Base-by-base conservation (phyloP, 2,113 vertebrate genomes). In the Furnarius figulus region DNA sequence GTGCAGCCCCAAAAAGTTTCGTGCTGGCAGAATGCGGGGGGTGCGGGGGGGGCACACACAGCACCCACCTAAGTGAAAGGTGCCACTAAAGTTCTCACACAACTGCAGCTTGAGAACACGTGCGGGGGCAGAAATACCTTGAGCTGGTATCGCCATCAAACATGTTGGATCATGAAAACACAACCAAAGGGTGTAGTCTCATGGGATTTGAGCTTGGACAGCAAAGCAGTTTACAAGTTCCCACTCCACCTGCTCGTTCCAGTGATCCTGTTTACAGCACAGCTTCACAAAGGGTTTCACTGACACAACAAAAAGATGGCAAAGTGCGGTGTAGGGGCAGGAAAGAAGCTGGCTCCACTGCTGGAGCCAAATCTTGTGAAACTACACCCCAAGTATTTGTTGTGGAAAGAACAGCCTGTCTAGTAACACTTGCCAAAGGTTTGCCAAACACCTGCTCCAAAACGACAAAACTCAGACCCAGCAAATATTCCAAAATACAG, bases 121-220 rank as follows among this genome's bases (percentile, higher is more conserved):
- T 16, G 80, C 35, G 33, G 63, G 88, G 88, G 83, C 85, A 92
- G 89, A 85, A 87, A 68, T 3, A 61, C 73, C n/a, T 84, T 16
- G 2, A 31, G 56, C 61, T 68, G 84, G 86, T 84, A 95, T 89
- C 21, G 0, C 65, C 63, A 74, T n/a, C 76, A 84, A 37, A 93
- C 94, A 0, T 91, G 96, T 75, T 91, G 76, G 80, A 49, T 90
- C 96, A 97, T 33, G 95, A 93, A 95, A 78, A 59, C 28, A 76
- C 76, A 87, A 86, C 30, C 72, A 63, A 92, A 90, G 95, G 92
- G 92, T 92, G 94, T 15, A 89, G 94, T 17, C 81, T 75, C 94
- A 72, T 3, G 37, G 80, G 93, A 90, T 0, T 1, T 50, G 70
- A 95, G 90, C 65, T 86, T 81, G 86, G 91, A 87, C 86, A 95